Evolutionary conservation across 1,140 invertebrate species (phyloP).

Genomic region (Ladona fulva): DNA sequence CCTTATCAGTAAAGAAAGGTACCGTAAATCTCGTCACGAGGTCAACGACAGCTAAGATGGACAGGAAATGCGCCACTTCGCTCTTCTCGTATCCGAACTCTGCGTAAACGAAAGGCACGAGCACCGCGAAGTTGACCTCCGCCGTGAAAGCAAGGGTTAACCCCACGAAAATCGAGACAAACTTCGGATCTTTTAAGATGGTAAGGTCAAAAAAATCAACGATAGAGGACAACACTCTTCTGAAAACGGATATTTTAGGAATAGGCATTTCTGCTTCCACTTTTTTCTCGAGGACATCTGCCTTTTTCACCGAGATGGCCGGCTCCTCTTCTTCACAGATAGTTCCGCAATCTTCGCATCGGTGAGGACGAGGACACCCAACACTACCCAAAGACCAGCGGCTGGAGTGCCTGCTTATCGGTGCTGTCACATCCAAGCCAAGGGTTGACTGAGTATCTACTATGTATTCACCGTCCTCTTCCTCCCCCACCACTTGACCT

Average conservation of each 20-base stretch:
- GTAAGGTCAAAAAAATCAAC: conserved; percentile 14
- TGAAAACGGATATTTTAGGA: neutral
- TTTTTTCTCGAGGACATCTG: neutral
- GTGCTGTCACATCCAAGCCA: neutral
- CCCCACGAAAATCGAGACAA: conserved; percentile 10
- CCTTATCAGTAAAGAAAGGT: conserved; percentile 41
- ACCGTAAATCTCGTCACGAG: neutral
- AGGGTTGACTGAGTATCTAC: neutral
- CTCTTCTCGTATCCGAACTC: conserved; percentile 5
- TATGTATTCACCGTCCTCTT: neutral
- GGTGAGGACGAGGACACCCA: neutral
- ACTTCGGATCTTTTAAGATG: neutral
- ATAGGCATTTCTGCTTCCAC: neutral
- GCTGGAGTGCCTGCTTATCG: neutral
- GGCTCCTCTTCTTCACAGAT: neutral
- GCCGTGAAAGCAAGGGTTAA: neutral
- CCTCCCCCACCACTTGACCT: neutral
- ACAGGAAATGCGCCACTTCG: neutral
- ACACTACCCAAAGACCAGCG: neutral
- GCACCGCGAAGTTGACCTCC: conserved; percentile 12
- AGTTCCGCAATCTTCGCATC: neutral
- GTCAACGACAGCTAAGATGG: neutral
- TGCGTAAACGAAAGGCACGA: conserved; percentile 1
- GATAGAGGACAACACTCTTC: neutral
- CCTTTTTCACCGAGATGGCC: neutral